Evolutionary conservation across 2,888 invertebrate species (phyloP).

Genomic region (Crioceris asparagi): DNA sequence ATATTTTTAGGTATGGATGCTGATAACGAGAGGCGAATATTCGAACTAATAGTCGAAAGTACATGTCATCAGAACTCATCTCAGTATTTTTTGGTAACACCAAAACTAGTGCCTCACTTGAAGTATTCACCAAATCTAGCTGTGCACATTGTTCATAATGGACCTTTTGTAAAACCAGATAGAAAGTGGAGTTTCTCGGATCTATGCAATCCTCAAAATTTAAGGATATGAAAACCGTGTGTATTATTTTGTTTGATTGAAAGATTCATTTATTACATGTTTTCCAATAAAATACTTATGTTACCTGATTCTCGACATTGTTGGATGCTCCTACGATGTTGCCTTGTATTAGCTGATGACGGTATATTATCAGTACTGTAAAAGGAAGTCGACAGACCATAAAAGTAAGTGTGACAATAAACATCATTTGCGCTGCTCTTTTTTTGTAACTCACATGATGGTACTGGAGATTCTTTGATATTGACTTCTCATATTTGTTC

Average conservation of each 20-base stretch:
- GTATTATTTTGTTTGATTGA: conserved; percentile 2
- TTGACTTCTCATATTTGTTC: conserved; percentile 51
- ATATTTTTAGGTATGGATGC: conserved; percentile 63
- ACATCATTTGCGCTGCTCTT: conserved; percentile 58
- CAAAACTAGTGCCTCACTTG: conserved; percentile 76
- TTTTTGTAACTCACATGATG: conserved; percentile 52
- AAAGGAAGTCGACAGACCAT: conserved; percentile 62
- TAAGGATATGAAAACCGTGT: conserved; percentile 10
- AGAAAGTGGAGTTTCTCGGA: conserved; percentile 35
- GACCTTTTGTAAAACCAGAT: conserved; percentile 39
- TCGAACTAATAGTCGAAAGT: conserved; percentile 65
- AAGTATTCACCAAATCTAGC: conserved; percentile 56
- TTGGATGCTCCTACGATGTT: conserved; percentile 20
- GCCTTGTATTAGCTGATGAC: conserved; percentile 41
- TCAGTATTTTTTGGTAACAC: conserved; percentile 87
- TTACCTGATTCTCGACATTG: conserved; percentile 21
- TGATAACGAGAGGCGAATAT: conserved; percentile 70
- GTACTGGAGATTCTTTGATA: conserved; percentile 51
- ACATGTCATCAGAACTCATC: conserved; percentile 53
- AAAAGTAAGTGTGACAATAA: conserved; percentile 57
- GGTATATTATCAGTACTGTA: conserved; percentile 57
- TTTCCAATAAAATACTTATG: conserved; percentile 6
- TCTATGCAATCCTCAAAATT: conserved; percentile 26
- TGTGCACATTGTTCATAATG: conserved; percentile 71
- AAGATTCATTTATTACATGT: conserved; percentile 1